Evolutionary conservation across 2,113 vertebrate genomes (phyloP).

Genomic region (Tamias sibiricus): DNA sequence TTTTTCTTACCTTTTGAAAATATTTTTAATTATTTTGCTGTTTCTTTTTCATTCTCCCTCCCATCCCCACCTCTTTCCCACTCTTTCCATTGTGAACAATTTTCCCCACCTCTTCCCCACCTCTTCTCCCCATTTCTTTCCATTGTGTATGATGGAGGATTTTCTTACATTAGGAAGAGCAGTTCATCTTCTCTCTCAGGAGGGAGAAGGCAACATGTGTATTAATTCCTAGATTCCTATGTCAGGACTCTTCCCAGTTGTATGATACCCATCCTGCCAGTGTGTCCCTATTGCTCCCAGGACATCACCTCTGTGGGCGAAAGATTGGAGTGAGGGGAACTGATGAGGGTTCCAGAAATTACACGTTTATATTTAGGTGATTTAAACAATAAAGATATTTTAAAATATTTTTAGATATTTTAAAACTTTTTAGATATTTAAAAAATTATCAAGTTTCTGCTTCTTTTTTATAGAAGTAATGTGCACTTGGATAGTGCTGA

Average conservation of each 20-base stretch:
- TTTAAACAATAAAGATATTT: neutral
- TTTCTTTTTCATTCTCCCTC: neutral
- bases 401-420: too few relatives aligned
- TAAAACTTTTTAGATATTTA: neutral
- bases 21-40: neutral
- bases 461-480: neutral
- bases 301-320: neutral
- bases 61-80: neutral
- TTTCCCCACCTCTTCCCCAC: neutral
- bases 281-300: neutral
- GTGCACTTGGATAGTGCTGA: neutral
- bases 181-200: neutral
- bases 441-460: neutral
- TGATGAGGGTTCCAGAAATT: neutral
- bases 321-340: neutral
- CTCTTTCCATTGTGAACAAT: too few relatives aligned
- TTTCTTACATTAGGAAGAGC: neutral
- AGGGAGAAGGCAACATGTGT: neutral
- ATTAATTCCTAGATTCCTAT: neutral
- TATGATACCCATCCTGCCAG: neutral
- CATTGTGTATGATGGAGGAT: neutral
- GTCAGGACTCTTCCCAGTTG: neutral
- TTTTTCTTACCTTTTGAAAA: neutral
- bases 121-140: too few relatives aligned
- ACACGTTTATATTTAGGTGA: neutral